Evolutionary conservation across 2,888 invertebrate species (phyloP), one percentile per base, ranked within the genome.

Genomic region (Cheilosia soror): DNA sequence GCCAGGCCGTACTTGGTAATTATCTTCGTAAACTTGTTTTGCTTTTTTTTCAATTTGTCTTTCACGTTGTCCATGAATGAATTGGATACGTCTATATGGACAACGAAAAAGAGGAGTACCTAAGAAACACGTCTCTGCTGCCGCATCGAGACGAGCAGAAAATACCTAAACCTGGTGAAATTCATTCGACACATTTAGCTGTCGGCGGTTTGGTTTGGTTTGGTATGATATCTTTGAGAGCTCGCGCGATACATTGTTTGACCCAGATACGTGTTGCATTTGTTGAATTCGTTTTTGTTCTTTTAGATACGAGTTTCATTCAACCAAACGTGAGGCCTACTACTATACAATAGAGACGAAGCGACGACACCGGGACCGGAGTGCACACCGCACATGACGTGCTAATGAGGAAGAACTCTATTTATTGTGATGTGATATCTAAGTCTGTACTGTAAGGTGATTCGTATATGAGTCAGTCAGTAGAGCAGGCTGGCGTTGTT

Each of bases 351-450:
- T 47, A 47, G 9, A 40, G 31, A 55, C 60, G 53, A 60, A 53
- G 29, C 37, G 73, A 47, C 33, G 29, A 66, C 47, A 31, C 25
- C 5, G 29, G 13, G 7, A 29, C 29, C 7, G 6, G 44, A 25
- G 11, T 5, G 51, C 13, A 42, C 27, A 29, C 37, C 55, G 27
- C 66, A 75, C 63, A 57, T 75, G 80, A 75, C 69, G 75, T 75
- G 81, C 69, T 81, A 81, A 81, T 81, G 76, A 69, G 75, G 81
- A 81, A 81, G 63, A 75, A 75, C 42, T 81, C 69, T 75, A 76
- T 69, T 75, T 75, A 68, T 75, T 68, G 63, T 57, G 63, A 75
- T 68, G 63, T 57, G 63, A 75, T 63, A 69, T 49, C 29, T 42
- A 53, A 77, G 53, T 47, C 13, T 49, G 65, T 47, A n/a, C 40